phyloP scores from a whole-genome alignment of 1,140 invertebrate genomes.

The Scaptodrosophila lebanonensis region DNA sequence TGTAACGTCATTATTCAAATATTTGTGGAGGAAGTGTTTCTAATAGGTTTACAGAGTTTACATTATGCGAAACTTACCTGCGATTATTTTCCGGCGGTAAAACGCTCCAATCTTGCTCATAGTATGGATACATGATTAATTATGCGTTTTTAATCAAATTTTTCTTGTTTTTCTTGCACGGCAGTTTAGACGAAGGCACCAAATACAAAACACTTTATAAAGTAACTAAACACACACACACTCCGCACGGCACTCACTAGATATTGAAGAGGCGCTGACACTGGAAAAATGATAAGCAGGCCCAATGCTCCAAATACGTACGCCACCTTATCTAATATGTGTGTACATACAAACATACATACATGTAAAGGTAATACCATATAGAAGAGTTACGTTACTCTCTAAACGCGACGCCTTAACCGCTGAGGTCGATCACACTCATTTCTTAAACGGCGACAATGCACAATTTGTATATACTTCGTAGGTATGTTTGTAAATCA shows the following conservation, averaged over 20 bases:
- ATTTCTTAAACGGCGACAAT: too few species aligned
- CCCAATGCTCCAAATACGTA: conserved; percentile 47
- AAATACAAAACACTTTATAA: too few species aligned
- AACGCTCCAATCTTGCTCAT: conserved; percentile 88
- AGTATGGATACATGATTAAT: conserved; percentile 84
- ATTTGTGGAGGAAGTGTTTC: too few species aligned
- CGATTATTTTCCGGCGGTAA: conserved; percentile 88
- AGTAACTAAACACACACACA: conserved; percentile 33
- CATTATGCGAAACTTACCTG: conserved; percentile 80
- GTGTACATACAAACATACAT: conserved; percentile 61
- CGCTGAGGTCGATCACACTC: too few species aligned
- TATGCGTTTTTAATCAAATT: too few species aligned
- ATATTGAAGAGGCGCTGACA: conserved; percentile 33
- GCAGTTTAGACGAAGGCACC: conserved; percentile 6
- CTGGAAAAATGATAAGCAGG: conserved; percentile 54
- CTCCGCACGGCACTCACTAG: conserved; percentile 21
- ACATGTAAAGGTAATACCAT: conserved; percentile 61
- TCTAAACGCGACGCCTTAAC: too few species aligned
- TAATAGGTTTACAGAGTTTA: too few species aligned
- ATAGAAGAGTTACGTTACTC: too few species aligned
- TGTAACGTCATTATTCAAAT: too few species aligned
- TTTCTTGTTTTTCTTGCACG: conserved; percentile 1
- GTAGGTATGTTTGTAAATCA: too few species aligned
- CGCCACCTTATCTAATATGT: neutral
- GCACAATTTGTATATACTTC: too few species aligned